Conservation (phyloP, 2,113 vertebrate genomes). For the Tylochromis polylepis region DNA sequence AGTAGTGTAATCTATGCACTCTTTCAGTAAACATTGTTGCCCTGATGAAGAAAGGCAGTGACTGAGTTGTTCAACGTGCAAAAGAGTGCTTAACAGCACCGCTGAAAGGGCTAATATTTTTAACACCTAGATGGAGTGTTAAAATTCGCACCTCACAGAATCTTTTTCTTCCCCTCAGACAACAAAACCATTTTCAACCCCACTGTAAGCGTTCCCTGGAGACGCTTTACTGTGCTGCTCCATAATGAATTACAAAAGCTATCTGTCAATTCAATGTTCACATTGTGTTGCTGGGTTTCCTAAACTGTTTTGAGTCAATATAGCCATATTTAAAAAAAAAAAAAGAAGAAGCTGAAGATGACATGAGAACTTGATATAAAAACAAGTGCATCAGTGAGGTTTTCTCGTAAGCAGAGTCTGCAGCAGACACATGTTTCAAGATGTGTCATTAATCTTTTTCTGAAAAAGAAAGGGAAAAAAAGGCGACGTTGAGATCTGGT, state of each 20-base stretch:
- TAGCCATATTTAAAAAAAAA: not conserved
- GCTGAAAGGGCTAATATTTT: constrained; percentile 49
- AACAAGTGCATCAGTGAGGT: not conserved
- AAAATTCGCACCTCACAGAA: constrained; percentile 52
- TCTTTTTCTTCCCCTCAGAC: not conserved
- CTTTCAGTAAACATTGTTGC: not conserved
- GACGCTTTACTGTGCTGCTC: not conserved
- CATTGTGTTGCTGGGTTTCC: not conserved
- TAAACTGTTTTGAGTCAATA: not conserved
- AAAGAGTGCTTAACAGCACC: constrained; percentile 36
- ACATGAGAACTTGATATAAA: not conserved
- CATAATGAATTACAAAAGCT: not conserved
- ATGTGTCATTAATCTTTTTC: not conserved
- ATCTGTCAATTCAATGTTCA: not conserved
- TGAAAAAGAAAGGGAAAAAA: not conserved
- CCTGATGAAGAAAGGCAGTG: not conserved
- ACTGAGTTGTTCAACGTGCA: constrained; percentile 47
- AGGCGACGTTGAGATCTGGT: not conserved
- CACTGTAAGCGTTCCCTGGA: not conserved
- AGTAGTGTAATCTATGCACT: not conserved
- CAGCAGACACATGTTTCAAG: not conserved
- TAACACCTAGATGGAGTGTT: constrained; percentile 50
- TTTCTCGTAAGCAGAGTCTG: not conserved
- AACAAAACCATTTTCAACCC: not conserved
- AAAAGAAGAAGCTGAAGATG: not conserved